Conservation (phyloP, 2,797 vertebrate species). For the Triplophysa bombifrons region DNA sequence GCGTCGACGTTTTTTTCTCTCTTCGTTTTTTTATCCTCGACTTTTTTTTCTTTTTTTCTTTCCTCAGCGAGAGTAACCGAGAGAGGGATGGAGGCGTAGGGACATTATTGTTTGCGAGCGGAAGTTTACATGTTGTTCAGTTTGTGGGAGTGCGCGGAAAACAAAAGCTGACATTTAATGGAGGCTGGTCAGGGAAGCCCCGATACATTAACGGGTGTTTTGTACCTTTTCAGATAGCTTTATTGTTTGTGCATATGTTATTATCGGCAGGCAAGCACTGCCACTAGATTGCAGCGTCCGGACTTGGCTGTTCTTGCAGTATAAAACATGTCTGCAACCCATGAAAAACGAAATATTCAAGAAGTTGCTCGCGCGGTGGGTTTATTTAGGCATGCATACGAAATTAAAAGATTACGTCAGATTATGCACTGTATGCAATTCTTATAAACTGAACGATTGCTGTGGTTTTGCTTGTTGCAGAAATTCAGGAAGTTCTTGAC, state of each 20-base stretch:
- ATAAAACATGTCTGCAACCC: not conserved
- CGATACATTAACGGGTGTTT: conserved; percentile 24
- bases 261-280: not conserved
- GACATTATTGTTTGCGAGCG: conserved; percentile 58
- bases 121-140: conserved; percentile 62
- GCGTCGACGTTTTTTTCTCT: conserved; percentile 69
- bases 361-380: not conserved
- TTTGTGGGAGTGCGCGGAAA: conserved; percentile 65
- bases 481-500: conserved; percentile 6
- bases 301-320: not conserved
- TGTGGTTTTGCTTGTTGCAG: not conserved
- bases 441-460: not conserved
- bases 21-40: conserved; percentile 67
- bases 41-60: conserved; percentile 71
- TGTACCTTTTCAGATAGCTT: conserved; percentile 19
- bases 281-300: not conserved
- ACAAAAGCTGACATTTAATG: conserved; percentile 79
- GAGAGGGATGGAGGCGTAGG: conserved; percentile 69
- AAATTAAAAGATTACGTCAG: not conserved
- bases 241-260: not conserved
- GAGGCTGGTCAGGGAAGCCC: conserved; percentile 70
- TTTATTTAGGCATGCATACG: not conserved
- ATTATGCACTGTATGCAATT: not conserved
- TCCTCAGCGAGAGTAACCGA: conserved; percentile 71
- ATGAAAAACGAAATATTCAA: not conserved